These are phyloP conservation scores for Pachliopta kotzebuea DNA, from an alignment of 2,888 invertebrate genomes.

Conservation along the genomic window DNA sequence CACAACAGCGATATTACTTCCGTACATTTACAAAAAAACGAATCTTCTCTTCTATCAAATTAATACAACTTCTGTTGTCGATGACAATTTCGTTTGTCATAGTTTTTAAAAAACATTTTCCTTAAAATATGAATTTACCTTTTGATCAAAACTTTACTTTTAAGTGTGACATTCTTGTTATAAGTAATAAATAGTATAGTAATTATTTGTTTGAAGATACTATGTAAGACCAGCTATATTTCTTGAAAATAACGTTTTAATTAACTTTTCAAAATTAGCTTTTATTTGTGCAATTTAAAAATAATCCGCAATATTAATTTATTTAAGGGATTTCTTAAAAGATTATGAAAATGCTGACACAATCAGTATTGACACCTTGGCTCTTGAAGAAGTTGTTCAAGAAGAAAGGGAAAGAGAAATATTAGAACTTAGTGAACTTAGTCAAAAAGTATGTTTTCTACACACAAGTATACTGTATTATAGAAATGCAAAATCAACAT, in stretches of 20 bases:
- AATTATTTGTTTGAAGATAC: not conserved
- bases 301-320: not conserved
- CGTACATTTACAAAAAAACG: too few species aligned
- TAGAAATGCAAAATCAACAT: slow-evolving; percentile 59
- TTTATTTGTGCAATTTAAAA: not conserved
- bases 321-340: slow-evolving; percentile 54
- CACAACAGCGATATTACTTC: not conserved
- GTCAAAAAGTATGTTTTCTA: slow-evolving; percentile 62
- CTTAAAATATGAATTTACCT: slow-evolving; percentile 22
- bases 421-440: slow-evolving; percentile 54
- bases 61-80: not conserved
- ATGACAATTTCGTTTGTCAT: not conserved
- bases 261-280: not conserved
- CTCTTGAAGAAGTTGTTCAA: slow-evolving; percentile 56
- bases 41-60: not conserved
- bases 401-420: slow-evolving; percentile 62
- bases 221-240: not conserved
- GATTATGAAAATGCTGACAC: slow-evolving; percentile 60
- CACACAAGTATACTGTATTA: slow-evolving; percentile 68
- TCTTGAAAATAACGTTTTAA: not conserved
- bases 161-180: slow-evolving; percentile 6
- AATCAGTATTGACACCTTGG: slow-evolving; percentile 63
- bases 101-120: slow-evolving; percentile 28
- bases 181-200: not conserved
- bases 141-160: slow-evolving; percentile 25